Conservation (phyloP, 1,140 invertebrate species). For the roundworm (Caenorhabditis elegans) region DNA sequence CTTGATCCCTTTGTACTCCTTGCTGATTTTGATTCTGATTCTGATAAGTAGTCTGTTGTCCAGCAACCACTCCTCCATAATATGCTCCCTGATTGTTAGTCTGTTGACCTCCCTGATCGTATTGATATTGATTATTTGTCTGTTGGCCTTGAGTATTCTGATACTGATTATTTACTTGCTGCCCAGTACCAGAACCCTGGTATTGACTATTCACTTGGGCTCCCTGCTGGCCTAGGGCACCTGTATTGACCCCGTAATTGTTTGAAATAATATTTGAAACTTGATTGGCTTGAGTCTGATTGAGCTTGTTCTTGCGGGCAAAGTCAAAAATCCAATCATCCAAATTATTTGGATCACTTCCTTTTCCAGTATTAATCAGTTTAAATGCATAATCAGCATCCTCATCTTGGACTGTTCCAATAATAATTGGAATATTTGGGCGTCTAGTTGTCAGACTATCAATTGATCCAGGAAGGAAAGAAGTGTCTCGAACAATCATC, state of each 20-base stretch:
- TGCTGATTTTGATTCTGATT: not conserved
- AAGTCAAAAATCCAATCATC: conserved; percentile 44
- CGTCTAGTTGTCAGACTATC: not conserved
- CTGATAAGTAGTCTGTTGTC: not conserved
- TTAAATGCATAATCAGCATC: conserved; percentile 44
- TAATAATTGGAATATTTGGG: conserved; percentile 45
- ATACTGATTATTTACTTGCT: conserved; percentile 1
- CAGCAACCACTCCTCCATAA: no score
- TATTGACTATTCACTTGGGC: not conserved
- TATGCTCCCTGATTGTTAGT: no score
- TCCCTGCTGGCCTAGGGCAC: not conserved
- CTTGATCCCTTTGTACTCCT: not conserved
- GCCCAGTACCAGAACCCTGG: not conserved
- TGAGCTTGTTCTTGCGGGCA: conserved; percentile 42
- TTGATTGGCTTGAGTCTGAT: conserved; percentile 3
- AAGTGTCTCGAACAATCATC: conserved; percentile 46
- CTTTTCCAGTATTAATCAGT: conserved; percentile 33
- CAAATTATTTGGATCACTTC: conserved; percentile 5
- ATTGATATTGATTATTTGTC: not conserved
- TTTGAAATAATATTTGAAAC: conserved; percentile 33
- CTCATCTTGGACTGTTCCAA: conserved; percentile 44
- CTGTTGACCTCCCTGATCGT: not conserved
- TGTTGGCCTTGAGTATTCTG: not conserved
- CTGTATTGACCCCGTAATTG: not conserved
- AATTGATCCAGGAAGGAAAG: conserved; percentile 32